Evolutionary conservation across 2,888 invertebrate species (phyloP), one percentile per base, ranked within the genome.

Genomic region (Watsonalla binaria): DNA sequence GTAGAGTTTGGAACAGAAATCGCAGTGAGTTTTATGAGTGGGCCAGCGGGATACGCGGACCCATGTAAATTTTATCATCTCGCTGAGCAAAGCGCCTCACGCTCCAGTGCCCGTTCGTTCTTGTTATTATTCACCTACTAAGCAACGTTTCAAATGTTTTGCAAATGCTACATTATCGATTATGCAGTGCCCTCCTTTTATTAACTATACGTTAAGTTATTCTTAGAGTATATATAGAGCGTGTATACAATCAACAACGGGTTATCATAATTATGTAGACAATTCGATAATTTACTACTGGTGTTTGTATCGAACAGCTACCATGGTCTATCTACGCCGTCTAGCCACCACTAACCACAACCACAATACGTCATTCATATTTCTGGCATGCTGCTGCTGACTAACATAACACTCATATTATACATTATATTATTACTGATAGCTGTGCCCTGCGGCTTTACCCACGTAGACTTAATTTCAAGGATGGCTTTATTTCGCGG

Each of bases 21-120:
- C 65, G 68, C 64, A 65, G 65, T 68, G 68, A 74, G 74, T 77
- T 78, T 76, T 75, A 76, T 68, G 74, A 70, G 66, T 66, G 58
- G 69, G 61, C 63, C 70, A 66, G 66, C 63, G 61, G 66, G 68
- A 65, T 67, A 63, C 62, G 64, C 60, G 65, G 74, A 72, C 82
- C 79, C 74, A 83, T 82, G 82, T 78, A 82, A 82, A 84, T 84
- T 78, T 83, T 79, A 83, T 82, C 64, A 78, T 68, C 64, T 66
- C 59, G 58, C 67, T 63, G 72, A 77, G 75, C 72, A 74, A 76
- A 75, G 63, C 71, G 61, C 60, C 63, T 69, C 62, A 56, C 63
- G 61, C 68, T 61, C 58, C 61, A 61, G 33, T 68, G 64, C 66
- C 62, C 64, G 62, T 66, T 75, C 63, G 51, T 57, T 65, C 53